Conservation (phyloP, 2,113 vertebrate genomes). For the Mola mola region DNA sequence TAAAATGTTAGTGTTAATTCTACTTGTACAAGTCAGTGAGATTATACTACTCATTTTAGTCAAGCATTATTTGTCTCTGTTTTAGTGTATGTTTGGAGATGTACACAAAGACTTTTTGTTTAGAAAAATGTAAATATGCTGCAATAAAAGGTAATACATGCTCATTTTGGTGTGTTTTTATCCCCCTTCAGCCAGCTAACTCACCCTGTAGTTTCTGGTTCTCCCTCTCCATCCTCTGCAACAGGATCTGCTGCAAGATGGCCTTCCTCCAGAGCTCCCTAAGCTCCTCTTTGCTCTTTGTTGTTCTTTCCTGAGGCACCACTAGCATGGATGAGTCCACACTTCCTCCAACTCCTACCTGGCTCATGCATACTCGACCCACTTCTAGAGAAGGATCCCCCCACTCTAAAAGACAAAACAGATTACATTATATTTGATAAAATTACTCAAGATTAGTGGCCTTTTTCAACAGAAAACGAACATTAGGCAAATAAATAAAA, state of each 20-base stretch:
- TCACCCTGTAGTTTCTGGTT: conserved; percentile 96
- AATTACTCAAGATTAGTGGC: background rate
- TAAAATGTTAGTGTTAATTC: no score
- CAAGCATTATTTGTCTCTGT: no score
- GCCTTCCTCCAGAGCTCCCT: conserved; percentile 95
- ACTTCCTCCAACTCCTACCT: conserved; percentile 77
- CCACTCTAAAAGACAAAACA: conserved; percentile 81
- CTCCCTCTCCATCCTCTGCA: conserved; percentile 96
- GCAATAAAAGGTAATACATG: background rate
- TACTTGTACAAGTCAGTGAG: no score
- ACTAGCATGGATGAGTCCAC: conserved; percentile 80
- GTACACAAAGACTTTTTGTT: no score
- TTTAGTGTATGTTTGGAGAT: no score
- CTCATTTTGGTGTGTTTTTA: background rate
- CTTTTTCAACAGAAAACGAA: no score
- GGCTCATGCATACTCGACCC: conserved; percentile 55
- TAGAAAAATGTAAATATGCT: conserved; percentile 4
- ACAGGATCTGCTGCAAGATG: conserved; percentile 94
- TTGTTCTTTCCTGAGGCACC: conserved; percentile 85
- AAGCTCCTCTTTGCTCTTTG: conserved; percentile 84
- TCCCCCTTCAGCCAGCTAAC: conserved; percentile 12
- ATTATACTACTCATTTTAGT: no score
- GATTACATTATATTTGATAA: background rate
- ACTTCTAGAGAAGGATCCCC: conserved; percentile 84
- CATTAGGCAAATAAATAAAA: no score